A percentile compares a stretch with the other conserved stretches of the same genome.
Conservation (phyloP, 2,888 invertebrate genomes). For the Flexamia atlantica region DNA sequence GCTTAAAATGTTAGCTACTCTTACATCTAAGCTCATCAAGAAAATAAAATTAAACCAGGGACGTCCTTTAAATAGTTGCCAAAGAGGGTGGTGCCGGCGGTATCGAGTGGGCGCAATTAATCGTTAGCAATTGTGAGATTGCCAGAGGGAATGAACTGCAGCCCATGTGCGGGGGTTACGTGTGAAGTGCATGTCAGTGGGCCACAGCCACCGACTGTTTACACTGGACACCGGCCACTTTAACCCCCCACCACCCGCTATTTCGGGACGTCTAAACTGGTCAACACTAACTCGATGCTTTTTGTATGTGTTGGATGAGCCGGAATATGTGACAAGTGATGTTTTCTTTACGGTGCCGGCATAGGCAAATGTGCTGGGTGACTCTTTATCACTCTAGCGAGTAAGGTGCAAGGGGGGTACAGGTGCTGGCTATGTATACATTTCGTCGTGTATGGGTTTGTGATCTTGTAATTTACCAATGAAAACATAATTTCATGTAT, state of each 20-base stretch:
- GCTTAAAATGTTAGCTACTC: too few species aligned
- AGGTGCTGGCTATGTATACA: too few species aligned
- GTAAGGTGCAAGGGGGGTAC: background rate
- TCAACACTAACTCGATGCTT: conserved; percentile 1
- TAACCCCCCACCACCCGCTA: background rate
- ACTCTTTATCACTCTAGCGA: background rate
- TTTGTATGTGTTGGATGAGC: background rate
- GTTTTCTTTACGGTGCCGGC: background rate
- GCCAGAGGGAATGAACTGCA: conserved; percentile 26
- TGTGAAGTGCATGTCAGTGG: conserved; percentile 31
- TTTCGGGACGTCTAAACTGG: background rate
- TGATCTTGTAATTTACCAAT: too few species aligned
- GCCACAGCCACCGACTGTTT: conserved; percentile 21
- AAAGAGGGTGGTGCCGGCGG: conserved; percentile 1
- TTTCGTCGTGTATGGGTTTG: too few species aligned
- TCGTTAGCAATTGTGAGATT: conserved; percentile 8
- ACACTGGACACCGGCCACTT: conserved; percentile 42
- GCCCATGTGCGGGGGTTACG: background rate
- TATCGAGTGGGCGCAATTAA: conserved; percentile 3
- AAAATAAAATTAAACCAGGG: background rate
- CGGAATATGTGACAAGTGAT: background rate
- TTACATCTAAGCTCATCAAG: too few species aligned
- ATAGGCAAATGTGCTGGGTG: background rate
- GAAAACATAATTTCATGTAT: too few species aligned
- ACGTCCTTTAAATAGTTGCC: background rate